Percentiles rank a stretch among this genome's conserved stretches.
These are phyloP conservation scores for Pogoniulus pusillus DNA, from an alignment of 2,797 vertebrate species.

Conservation along the genomic window DNA sequence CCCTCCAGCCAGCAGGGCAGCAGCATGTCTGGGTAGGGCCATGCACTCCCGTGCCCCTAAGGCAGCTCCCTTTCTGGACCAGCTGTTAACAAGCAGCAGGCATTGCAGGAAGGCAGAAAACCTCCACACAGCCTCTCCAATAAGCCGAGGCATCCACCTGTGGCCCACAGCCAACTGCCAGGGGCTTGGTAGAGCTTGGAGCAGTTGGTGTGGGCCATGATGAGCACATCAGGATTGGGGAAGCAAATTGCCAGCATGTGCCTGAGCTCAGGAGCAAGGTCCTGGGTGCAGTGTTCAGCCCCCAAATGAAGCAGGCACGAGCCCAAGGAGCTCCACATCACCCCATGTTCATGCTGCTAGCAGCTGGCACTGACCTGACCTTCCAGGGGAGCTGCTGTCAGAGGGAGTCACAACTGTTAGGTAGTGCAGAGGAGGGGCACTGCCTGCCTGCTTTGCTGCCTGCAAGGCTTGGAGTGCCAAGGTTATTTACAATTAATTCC, in stretches of 20 bases:
- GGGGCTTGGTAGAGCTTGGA: neutral
- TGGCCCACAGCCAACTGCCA: neutral
- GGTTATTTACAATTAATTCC: neutral
- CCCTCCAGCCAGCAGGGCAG: slow-evolving; percentile 25
- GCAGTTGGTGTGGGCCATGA: slow-evolving; percentile 43
- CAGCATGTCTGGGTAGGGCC: neutral
- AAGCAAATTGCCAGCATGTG: neutral
- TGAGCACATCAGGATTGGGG: neutral
- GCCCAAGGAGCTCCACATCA: neutral
- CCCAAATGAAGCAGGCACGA: neutral
- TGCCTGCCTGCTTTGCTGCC: neutral
- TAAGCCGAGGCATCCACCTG: slow-evolving; percentile 16
- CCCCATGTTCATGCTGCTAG: neutral
- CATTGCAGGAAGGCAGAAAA: neutral
- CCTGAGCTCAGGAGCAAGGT: neutral
- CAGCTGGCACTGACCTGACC: neutral
- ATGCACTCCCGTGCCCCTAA: neutral
- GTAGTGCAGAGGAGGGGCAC: neutral
- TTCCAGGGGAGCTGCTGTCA: neutral
- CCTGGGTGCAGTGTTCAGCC: fast-evolving
- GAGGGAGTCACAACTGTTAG: neutral
- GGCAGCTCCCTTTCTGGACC: slow-evolving; percentile 41
- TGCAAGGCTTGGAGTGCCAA: neutral
- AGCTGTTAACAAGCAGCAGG: slow-evolving; percentile 1
- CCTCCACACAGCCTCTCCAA: neutral